Percentiles rank a stretch among this genome's conserved stretches.
These are phyloP conservation scores for Peromyscus maniculatus DNA, from an alignment of 2,113 vertebrate species.

Conservation along the genomic window DNA sequence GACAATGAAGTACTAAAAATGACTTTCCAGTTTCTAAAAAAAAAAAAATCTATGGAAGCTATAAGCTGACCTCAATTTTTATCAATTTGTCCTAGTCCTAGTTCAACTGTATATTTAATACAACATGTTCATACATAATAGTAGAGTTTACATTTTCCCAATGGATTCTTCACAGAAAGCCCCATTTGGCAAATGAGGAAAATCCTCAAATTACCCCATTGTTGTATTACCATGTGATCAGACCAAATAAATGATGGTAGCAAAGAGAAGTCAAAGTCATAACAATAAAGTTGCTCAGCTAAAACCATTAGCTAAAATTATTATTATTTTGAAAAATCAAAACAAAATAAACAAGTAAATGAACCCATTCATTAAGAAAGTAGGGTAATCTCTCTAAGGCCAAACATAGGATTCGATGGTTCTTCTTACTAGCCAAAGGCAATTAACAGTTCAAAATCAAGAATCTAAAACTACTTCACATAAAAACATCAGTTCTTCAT, in stretches of 20 bases:
- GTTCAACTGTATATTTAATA: neutral
- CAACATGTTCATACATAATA: neutral
- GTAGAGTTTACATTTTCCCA: neutral
- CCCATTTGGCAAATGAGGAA: slow-evolving; percentile 47
- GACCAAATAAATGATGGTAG: slow-evolving; percentile 49
- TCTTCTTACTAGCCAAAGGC: slow-evolving; percentile 56
- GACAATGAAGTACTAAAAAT: neutral
- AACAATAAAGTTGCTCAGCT: slow-evolving; percentile 55
- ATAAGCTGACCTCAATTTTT: neutral
- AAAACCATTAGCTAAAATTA: slow-evolving; percentile 21
- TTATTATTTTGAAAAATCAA: slow-evolving; percentile 61
- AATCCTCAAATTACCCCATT: slow-evolving; percentile 48
- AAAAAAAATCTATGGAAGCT: neutral
- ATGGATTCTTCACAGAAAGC: slow-evolving; percentile 16
- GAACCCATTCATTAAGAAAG: slow-evolving; percentile 32
- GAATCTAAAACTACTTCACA: slow-evolving; percentile 13
- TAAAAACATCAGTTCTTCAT: slow-evolving; percentile 39
- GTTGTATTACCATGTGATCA: slow-evolving; percentile 1
- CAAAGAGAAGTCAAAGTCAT: slow-evolving; percentile 46
- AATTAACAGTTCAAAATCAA: slow-evolving; percentile 54
- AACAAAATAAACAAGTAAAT: slow-evolving; percentile 57
- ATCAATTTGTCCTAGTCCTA: slow-evolving; percentile 7
- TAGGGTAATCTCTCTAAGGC: slow-evolving; percentile 43
- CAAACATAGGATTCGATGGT: slow-evolving; percentile 45
- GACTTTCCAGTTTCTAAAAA: slow-evolving; percentile 16